A percentile compares a stretch with the other conserved stretches of the same genome.
Conservation (phyloP, 2,113 vertebrate genomes). For the Hemichromis elongatus region DNA sequence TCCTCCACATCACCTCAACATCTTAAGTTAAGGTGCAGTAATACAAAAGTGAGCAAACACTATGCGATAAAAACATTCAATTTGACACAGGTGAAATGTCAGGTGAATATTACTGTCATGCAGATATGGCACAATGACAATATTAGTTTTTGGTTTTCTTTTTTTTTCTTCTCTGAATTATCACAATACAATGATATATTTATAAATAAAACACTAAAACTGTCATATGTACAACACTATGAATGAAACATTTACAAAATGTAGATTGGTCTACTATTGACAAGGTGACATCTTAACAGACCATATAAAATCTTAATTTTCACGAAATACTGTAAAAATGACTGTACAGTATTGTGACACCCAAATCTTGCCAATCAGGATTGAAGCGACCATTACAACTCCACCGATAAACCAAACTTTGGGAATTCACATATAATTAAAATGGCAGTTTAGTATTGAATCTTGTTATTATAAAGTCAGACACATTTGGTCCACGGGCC, state of each 20-base stretch:
- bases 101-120: conserved; percentile 9
- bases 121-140: conserved; percentile 32
- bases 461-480: neutral
- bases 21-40: conserved; percentile 19
- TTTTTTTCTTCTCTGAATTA: neutral
- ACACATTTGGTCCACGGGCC: neutral
- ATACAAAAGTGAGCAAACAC: neutral
- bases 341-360: neutral
- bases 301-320: neutral
- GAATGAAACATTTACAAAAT: conserved; percentile 14
- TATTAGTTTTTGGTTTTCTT: neutral
- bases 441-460: neutral
- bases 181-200: neutral
- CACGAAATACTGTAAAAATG: neutral
- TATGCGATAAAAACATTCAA: conserved; percentile 10
- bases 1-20: conserved; percentile 1
- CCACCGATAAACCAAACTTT: neutral
- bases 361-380: neutral
- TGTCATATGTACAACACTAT: neutral
- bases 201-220: neutral
- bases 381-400: neutral
- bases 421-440: neutral
- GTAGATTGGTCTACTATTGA: neutral
- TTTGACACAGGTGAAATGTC: conserved; percentile 2
- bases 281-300: neutral